Conservation (phyloP, 2,888 invertebrate species). For the Luffia ferchaultella region DNA sequence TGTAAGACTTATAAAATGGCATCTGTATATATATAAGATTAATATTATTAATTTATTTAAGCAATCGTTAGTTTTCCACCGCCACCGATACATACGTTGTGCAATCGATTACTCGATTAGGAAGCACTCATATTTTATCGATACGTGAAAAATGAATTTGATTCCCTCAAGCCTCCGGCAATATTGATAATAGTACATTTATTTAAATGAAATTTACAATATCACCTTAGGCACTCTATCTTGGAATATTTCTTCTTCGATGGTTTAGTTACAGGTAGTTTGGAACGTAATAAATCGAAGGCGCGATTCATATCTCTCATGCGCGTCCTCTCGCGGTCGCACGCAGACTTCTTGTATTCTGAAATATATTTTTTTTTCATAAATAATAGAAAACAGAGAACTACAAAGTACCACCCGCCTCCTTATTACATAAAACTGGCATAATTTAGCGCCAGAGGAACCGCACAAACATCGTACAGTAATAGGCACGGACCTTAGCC, state of each 20-base stretch:
- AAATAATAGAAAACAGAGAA: neutral
- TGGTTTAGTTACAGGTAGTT: conserved; percentile 79
- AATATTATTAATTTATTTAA: no score
- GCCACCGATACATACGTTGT: no score
- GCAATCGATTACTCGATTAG: no score
- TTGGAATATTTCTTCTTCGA: conserved; percentile 87
- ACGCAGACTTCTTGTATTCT: conserved; percentile 87
- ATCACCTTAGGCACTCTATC: conserved; percentile 82
- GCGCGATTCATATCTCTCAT: conserved; percentile 90
- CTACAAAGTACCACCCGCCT: neutral
- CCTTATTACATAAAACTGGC: neutral
- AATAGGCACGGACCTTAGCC: neutral
- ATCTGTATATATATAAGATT: no score
- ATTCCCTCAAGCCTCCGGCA: no score
- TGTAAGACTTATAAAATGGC: no score
- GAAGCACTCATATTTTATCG: no score
- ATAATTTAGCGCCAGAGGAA: neutral
- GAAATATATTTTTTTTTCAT: conserved; percentile 17
- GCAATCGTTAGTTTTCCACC: no score
- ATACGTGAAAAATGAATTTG: no score
- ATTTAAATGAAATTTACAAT: no score
- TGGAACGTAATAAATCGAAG: conserved; percentile 78
- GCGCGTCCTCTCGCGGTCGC: conserved; percentile 82
- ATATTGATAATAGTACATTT: no score
- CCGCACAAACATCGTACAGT: neutral